Base-by-base conservation (phyloP, 2,888 invertebrate species). In the Coecobrya sp. region DNA sequence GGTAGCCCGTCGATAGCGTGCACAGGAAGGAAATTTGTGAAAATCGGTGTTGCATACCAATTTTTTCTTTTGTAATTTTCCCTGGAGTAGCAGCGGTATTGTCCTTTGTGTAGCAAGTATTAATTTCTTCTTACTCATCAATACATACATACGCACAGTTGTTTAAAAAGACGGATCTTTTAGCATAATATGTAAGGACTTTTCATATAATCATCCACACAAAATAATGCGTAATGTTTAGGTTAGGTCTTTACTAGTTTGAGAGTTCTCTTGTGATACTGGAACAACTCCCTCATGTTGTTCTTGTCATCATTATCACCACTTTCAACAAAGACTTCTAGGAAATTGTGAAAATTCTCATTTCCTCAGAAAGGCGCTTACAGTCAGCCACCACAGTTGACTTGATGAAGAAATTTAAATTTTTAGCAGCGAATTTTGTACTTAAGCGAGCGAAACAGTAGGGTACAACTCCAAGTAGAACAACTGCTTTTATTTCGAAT, bases 301-400 rank as follows among this genome's bases (percentile, higher is more conserved):
- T 65, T 62, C 22, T 82, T 73, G 59, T n/a, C 55, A 76, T 86
- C 19, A 70, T 59, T 30, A n/a, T 70, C 86, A 73, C 19, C 36
- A 52, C 82, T 89, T 79, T 65, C 42, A 70, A 91, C 90, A 91
- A 91, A 91, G 70, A 85, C 25, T 22, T 22, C 59, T 76, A 91
- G 90, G 90, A 91, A 91, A 91, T 91, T 70, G 76, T 91, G 79
- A 91, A 91, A 91, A 91, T 91, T 91, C 86, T 91, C 90, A 91
- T 91, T 91, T 91, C 90, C 90, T 91, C 86, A 30, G 0, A 22
- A 86, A 55, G 16, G 22, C 27, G 62, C 36, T 73, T 73, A 73
- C 8, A 7, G 36, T 27, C 13, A 30, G 30, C 36, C 13, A n/a
- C 2, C 68, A 1, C 1, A 27, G 36, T 1, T 68, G 30, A 27